Conservation (phyloP, 2,888 invertebrate genomes). For the Tachina grossa region DNA sequence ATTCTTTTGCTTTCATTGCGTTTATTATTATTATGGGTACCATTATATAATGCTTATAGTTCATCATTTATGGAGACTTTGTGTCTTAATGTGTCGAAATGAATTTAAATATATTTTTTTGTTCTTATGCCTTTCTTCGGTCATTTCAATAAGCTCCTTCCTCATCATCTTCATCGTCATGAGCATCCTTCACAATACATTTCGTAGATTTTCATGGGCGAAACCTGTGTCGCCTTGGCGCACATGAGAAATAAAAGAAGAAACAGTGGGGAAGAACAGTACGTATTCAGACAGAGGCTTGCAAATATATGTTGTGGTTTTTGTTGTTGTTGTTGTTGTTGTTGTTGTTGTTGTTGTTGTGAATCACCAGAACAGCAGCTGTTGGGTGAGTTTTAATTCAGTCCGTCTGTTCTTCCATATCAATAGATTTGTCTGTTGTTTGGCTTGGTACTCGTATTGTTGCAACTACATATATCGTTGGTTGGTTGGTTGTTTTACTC, state of each 20-base stretch:
- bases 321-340: too few species aligned
- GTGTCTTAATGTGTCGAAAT: conserved; percentile 76
- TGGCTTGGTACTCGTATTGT: conserved; percentile 22
- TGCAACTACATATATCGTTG: conserved; percentile 9
- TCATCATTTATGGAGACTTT: conserved; percentile 71
- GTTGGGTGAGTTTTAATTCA: conserved; percentile 46
- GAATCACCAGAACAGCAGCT: conserved; percentile 59
- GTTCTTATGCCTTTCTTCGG: conserved; percentile 12
- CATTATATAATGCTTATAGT: conserved; percentile 67
- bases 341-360: too few species aligned
- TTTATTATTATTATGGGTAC: conserved; percentile 62
- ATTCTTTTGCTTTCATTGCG: conserved; percentile 28
- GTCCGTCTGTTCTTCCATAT: conserved; percentile 18
- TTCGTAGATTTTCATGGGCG: conserved; percentile 40
- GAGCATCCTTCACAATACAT: conserved; percentile 25
- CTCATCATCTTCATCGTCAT: not conserved
- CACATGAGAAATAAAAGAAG: conserved; percentile 1
- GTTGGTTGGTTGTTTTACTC: conserved; percentile 47
- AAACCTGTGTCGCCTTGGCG: conserved; percentile 29
- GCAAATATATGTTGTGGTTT: not conserved
- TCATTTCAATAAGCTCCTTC: not conserved
- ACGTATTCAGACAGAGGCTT: not conserved
- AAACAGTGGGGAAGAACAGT: not conserved
- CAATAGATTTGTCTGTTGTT: conserved; percentile 63
- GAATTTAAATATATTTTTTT: conserved; percentile 74